Conservation (phyloP, 2,888 invertebrate species). For the Ophioninae sp. region DNA sequence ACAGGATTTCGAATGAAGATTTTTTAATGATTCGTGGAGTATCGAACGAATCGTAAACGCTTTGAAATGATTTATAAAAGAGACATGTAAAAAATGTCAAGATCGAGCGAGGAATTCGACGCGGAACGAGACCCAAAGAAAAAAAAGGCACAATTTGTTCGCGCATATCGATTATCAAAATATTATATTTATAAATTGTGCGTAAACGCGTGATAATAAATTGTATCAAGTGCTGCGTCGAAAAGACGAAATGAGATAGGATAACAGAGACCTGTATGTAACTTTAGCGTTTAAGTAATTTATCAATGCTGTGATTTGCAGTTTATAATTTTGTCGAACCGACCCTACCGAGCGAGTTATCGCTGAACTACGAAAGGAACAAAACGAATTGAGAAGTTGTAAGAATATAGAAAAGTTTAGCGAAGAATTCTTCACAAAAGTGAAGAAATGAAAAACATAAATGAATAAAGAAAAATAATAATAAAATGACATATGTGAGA, state of each 20-base stretch:
- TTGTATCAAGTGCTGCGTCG: slow-evolving; percentile 24
- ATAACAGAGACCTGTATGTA: slow-evolving; percentile 69
- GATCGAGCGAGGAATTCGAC: background rate
- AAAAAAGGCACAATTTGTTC: slow-evolving; percentile 15
- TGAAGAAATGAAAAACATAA: background rate
- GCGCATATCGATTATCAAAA: slow-evolving; percentile 51
- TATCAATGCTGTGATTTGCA: slow-evolving; percentile 75
- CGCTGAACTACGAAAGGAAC: slow-evolving; percentile 14
- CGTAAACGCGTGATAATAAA: slow-evolving; percentile 45
- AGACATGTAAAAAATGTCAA: background rate
- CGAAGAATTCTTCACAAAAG: background rate
- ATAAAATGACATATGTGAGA: background rate
- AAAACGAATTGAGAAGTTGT: background rate
- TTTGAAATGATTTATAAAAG: background rate
- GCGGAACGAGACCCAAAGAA: background rate
- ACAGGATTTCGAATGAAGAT: background rate
- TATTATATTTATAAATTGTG: slow-evolving; percentile 58
- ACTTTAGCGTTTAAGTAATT: slow-evolving; percentile 73
- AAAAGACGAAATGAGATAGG: background rate
- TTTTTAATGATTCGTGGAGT: background rate
- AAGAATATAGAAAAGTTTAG: slow-evolving; percentile 29
- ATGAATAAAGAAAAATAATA: slow-evolving; percentile 29
- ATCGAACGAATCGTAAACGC: background rate
- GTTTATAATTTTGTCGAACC: slow-evolving; percentile 65
- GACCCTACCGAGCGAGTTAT: slow-evolving; percentile 29